Conservation (phyloP, 2,797 vertebrate species). For the Esox masquinongy region DNA sequence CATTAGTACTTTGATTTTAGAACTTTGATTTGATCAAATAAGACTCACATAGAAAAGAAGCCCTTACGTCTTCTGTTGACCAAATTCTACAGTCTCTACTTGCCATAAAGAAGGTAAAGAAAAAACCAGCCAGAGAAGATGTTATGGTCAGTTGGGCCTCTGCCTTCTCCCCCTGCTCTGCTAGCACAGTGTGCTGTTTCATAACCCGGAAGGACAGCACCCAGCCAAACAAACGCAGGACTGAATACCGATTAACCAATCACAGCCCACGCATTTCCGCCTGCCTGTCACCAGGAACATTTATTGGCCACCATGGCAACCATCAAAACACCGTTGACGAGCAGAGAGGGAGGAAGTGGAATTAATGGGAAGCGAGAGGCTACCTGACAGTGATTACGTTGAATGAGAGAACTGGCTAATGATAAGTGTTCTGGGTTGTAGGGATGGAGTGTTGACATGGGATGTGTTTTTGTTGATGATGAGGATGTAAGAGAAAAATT, state of each 20-base stretch:
- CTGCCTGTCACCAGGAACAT: slow-evolving; percentile 56
- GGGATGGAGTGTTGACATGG: background rate
- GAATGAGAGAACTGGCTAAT: background rate
- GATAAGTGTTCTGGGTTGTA: background rate
- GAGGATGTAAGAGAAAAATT: background rate
- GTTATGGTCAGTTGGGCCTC: too few relatives aligned
- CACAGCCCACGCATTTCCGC: slow-evolving; percentile 54
- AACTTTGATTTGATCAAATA: too few relatives aligned
- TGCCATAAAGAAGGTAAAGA: too few relatives aligned
- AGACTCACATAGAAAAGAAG: too few relatives aligned
- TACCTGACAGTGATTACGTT: slow-evolving; percentile 1
- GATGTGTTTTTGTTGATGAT: background rate
- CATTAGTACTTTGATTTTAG: too few relatives aligned
- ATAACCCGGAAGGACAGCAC: slow-evolving; percentile 24
- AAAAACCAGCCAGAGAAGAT: too few relatives aligned
- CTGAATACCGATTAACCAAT: slow-evolving; percentile 72
- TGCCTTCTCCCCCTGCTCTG: too few relatives aligned
- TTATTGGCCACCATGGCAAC: slow-evolving; percentile 59
- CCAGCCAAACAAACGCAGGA: slow-evolving; percentile 41
- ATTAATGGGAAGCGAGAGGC: background rate
- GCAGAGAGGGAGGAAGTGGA: slow-evolving; percentile 16
- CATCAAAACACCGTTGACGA: slow-evolving; percentile 49
- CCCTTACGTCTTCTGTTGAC: too few relatives aligned
- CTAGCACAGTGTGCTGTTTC: too few relatives aligned
- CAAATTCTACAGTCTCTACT: too few relatives aligned